Evolutionary conservation across 1,140 invertebrate species (phyloP).

Genomic region (Nautilus pompilius): DNA sequence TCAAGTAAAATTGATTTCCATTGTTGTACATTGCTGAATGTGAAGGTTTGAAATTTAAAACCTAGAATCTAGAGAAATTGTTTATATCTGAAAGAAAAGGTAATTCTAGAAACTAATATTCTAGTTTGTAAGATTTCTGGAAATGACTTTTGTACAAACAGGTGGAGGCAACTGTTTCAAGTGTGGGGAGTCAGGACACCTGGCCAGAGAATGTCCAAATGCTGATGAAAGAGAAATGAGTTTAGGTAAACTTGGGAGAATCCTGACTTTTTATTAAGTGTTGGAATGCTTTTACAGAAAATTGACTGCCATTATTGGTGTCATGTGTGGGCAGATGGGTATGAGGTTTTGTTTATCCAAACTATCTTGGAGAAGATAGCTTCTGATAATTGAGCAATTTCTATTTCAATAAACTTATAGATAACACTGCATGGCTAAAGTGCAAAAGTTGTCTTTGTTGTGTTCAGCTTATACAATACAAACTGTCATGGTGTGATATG

Average conservation of each 20-base stretch:
- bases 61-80: not conserved
- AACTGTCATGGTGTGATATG: too few relatives aligned
- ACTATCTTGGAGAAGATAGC: too few relatives aligned
- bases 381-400: too few relatives aligned
- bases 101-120: not conserved
- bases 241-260: not conserved
- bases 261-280: not conserved
- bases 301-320: too few relatives aligned
- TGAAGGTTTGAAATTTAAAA: not conserved
- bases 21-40: not conserved
- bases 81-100: not conserved
- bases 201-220: constrained; percentile 39
- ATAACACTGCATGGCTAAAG: too few relatives aligned
- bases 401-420: too few relatives aligned
- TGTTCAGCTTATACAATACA: too few relatives aligned
- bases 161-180: constrained; percentile 24
- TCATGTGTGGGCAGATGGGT: too few relatives aligned
- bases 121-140: not conserved
- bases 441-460: too few relatives aligned
- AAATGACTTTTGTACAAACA: not conserved
- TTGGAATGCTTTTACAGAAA: too few relatives aligned
- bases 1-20: not conserved
- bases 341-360: too few relatives aligned
- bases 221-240: constrained; percentile 7
- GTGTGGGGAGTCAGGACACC: constrained; percentile 37